Evolutionary conservation across 2,888 invertebrate species (phyloP), one percentile per base, ranked within the genome.

Genomic region (Elaeidobius kamerunicus): DNA sequence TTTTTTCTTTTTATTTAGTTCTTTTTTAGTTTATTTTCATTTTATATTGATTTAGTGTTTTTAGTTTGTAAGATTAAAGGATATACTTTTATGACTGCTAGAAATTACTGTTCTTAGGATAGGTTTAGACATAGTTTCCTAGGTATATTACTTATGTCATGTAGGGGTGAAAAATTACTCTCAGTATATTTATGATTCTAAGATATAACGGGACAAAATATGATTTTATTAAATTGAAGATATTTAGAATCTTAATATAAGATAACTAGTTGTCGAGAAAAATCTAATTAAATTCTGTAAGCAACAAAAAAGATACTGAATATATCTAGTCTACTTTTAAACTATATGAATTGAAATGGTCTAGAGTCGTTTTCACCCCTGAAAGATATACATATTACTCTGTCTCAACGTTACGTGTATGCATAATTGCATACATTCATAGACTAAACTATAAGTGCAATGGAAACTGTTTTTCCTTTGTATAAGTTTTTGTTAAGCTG

Each of bases 391-490:
- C 23, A 23, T 23, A 32, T 9, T 43, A 32, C 6, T 43, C 30
- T 43, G 32, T 43, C 42, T 42, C 43, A 20, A n/a, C 32, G 40
- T 49, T 49, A 9, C n/a, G 20, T 34, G 23, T 48, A 48, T 51
- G 44, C 49, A 47, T 39, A 57, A 48, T 39, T 43, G 28, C 36
- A 43, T 39, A 23, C 49, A 47, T 50, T 41, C n/a, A n/a, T n/a
- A n/a, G n/a, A n/a, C n/a, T n/a, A n/a, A 56, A 49, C 65, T 67
- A 66, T 68, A 68, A 69, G 68, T 68, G 68, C 58, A 66, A 66
- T 67, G 68, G 68, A 68, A 68, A 69, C 64, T 51, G 48, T 51
- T 53, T 55, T 60, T 62, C 61, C 44, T 58, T 62, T 63, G 58
- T 62, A 60, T 55, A 48, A 51, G 59, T 64, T 61, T 59, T 61